Conservation (phyloP, 2,113 vertebrate species). For the Poicephalus gulielmi region DNA sequence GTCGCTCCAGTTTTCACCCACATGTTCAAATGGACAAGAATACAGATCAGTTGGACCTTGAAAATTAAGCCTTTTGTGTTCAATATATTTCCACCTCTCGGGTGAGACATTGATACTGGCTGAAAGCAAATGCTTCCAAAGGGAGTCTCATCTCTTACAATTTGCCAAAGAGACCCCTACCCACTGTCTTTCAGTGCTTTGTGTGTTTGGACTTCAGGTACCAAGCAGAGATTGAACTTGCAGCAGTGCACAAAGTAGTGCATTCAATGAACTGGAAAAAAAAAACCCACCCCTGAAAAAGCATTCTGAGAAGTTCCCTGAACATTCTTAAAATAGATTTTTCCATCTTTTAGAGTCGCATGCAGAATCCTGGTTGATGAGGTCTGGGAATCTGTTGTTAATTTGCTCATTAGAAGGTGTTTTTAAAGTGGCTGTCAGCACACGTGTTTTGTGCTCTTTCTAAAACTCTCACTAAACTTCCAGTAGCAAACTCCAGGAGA, state of each 20-base stretch:
- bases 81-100: not conserved
- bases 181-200: not conserved
- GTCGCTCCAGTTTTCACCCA: fast-evolving
- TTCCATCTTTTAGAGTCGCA: not conserved
- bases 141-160: not conserved
- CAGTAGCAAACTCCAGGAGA: not conserved
- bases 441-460: not conserved
- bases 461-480: not conserved
- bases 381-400: slow-evolving; percentile 22
- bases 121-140: not conserved
- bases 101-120: not conserved
- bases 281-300: not conserved
- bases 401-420: slow-evolving; percentile 19
- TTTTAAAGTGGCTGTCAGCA: not conserved
- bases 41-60: not conserved
- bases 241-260: not conserved
- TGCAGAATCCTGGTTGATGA: slow-evolving; percentile 1
- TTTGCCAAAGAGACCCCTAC: not conserved
- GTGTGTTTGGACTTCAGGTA: not conserved
- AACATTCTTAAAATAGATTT: slow-evolving; percentile 49
- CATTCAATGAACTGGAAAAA: not conserved
- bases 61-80: not conserved
- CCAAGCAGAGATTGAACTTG: not conserved
- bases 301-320: not conserved
- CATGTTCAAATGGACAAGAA: not conserved